Percentiles rank a stretch among this genome's conserved stretches.
phyloP scores from a whole-genome alignment of 2,113 vertebrate species.

The Epinephelus lanceolatus region DNA sequence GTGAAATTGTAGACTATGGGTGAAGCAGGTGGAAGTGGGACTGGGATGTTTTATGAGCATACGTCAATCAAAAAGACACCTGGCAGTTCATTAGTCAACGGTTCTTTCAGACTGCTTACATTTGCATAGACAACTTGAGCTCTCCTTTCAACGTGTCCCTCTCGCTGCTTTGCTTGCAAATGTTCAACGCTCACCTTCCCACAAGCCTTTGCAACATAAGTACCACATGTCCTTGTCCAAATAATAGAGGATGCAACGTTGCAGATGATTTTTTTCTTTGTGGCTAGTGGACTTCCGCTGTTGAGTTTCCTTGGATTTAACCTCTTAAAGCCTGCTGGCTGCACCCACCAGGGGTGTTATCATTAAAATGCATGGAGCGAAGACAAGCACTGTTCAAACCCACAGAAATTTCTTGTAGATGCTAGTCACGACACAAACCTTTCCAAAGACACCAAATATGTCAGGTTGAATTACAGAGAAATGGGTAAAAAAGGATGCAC shows the following conservation, averaged over 20 bases:
- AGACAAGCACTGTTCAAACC: constrained; percentile 20
- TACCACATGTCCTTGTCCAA: constrained; percentile 30
- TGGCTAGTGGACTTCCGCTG: constrained; percentile 23
- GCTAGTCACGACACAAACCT: constrained; percentile 55
- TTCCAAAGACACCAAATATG: constrained; percentile 44
- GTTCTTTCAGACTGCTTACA: constrained; percentile 54
- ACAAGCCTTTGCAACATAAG: constrained; percentile 48
- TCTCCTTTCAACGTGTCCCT: constrained; percentile 40
- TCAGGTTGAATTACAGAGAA: constrained; percentile 33
- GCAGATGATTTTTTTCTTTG: constrained; percentile 25
- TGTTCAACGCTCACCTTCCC: constrained; percentile 43
- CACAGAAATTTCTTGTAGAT: constrained; percentile 40
- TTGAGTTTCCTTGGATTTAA: constrained; percentile 49
- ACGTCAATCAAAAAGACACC: constrained; percentile 61
- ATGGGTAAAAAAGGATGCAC: neutral
- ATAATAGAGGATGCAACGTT: constrained; percentile 36
- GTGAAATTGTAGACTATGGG: constrained; percentile 1
- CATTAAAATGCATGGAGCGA: constrained; percentile 58
- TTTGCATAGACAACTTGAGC: constrained; percentile 68
- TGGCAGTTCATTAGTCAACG: constrained; percentile 69
- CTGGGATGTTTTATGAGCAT: constrained; percentile 53
- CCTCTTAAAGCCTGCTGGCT: constrained; percentile 41
- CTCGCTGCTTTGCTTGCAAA: constrained; percentile 54
- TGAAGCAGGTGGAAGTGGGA: constrained; percentile 31
- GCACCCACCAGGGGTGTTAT: constrained; percentile 10